Base-by-base conservation (phyloP, 2,797 vertebrate species). In the Cygnus olor region DNA sequence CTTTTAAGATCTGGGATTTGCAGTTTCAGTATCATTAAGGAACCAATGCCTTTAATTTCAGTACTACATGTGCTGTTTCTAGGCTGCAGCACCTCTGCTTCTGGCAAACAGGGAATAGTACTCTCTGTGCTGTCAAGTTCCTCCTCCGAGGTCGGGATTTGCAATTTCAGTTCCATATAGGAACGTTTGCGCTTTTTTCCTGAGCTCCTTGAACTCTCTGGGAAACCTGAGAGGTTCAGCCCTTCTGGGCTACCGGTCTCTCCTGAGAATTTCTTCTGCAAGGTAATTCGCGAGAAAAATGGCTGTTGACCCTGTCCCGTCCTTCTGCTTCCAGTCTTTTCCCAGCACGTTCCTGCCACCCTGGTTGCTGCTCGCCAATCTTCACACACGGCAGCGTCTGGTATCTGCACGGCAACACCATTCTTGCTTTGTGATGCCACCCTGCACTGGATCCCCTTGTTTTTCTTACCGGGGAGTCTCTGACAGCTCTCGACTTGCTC, bases 391-490 rank as follows among this genome's bases (percentile, higher is more conserved):
- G 28, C 25, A 30, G 14, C 1, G 6, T 45, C 42, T 44, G 82
- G 34, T 68, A 70, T 2, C 25, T 56, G 34, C 42, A 51, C 14
- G 58, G 24, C 38, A 21, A 66, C 40, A n/a, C 14, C 30, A 19
- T 10, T 54, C 9, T 15, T 34, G 27, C 54, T 40, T 30, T 22
- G 57, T 36, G 14, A 20, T 42, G 21, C 28, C 30, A 44, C 40
- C 21, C 45, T 27, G 7, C 3, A 10, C 36, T 2, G 53, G 7
- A 24, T 5, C 28, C 49, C 18, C 30, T 60, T 25, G 1, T 0
- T 2, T 61, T 58, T 91, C 80, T 76, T 20, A 90, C 42, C 51
- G 19, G 36, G 14, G 24, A 60, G 22, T 25, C 38, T 47, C 60
- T 13, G 47, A 9, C 60, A 54, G 3, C 30, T 76, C 27, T 25